phyloP scores from a whole-genome alignment of 2,113 vertebrate species.

The Dromaius novaehollandiae region DNA sequence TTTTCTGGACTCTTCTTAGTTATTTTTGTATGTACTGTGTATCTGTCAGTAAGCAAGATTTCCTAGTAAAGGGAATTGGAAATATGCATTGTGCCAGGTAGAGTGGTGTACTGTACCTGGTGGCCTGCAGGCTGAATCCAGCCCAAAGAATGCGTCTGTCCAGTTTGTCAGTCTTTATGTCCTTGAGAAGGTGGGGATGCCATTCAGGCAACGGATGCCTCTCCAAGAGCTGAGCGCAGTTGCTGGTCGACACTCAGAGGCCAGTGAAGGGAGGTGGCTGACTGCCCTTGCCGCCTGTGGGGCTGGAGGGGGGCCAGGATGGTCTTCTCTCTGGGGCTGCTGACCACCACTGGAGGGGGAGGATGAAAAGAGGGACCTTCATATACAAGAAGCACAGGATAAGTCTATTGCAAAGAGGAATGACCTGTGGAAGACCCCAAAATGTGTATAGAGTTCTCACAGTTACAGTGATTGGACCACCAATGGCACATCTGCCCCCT shows the following conservation, averaged over 20 bases:
- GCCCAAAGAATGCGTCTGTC: background rate
- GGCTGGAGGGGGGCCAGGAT: background rate
- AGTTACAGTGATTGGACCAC: background rate
- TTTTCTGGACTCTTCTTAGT: background rate
- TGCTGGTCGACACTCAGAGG: background rate
- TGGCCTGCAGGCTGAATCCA: background rate
- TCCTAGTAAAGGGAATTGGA: background rate
- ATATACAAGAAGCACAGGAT: background rate
- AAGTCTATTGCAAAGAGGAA: background rate
- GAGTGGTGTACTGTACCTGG: background rate
- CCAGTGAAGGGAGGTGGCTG: rapidly evolving
- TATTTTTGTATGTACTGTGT: background rate
- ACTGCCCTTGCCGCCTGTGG: rapidly evolving
- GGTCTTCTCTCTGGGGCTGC: background rate
- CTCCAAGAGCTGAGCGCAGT: background rate
- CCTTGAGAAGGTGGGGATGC: background rate
- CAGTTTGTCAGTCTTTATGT: background rate
- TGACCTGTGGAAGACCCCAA: background rate
- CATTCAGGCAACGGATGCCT: background rate
- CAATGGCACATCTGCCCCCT: background rate
- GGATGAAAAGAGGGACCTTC: background rate
- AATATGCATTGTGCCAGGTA: background rate
- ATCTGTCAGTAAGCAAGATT: background rate
- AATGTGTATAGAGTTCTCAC: background rate
- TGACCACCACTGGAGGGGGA: too few relatives aligned